Evolutionary conservation across 2,888 invertebrate species (phyloP), one percentile per base, ranked within the genome.

Genomic region (Leucophenga montana): DNA sequence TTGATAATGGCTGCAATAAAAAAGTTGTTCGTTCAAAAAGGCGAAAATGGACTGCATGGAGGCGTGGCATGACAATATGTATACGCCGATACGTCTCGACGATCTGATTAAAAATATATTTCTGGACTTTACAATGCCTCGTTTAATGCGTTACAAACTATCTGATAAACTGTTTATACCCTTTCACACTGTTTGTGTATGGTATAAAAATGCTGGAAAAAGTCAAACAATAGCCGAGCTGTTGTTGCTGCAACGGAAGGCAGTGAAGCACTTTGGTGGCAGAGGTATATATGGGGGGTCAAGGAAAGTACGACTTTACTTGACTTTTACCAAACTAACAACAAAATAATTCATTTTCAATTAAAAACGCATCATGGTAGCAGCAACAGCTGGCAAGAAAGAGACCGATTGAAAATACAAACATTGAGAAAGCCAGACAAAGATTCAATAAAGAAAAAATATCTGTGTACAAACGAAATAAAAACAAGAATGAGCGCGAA

Each of bases 281-380:
- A 13, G 33, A 3, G 27, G 27, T 4, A 27, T 27, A 27, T 27
- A 27, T 27, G 27, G 2, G 3, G 27, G 27, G 27, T 2, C 33
- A n/a, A 18, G 27, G 22, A 50, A 33, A 57, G 46, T 39, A 59
- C 66, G 39, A 73, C 65, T 71, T 39, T 39, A 8, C 64, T 70
- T 72, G 72, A 62, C 69, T 70, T 64, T 71, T 67, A 18, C 39
- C 44, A 61, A 71, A 62, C 79, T 79, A 81, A 78, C 78, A 85
- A 79, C 80, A 82, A 81, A 85, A 84, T 85, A 86, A 87, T 86
- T 83, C 85, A 82, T 82, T 87, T 87, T 86, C 86, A 87, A 87
- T 87, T 87, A 87, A 87, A 87, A 85, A 79, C 84, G 80, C 82
- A 87, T 85, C 87, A 86, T 8, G 11, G 39, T 39, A 46, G 39